Base-by-base conservation (phyloP, 2,888 invertebrate genomes). In the Tillus elongatus region DNA sequence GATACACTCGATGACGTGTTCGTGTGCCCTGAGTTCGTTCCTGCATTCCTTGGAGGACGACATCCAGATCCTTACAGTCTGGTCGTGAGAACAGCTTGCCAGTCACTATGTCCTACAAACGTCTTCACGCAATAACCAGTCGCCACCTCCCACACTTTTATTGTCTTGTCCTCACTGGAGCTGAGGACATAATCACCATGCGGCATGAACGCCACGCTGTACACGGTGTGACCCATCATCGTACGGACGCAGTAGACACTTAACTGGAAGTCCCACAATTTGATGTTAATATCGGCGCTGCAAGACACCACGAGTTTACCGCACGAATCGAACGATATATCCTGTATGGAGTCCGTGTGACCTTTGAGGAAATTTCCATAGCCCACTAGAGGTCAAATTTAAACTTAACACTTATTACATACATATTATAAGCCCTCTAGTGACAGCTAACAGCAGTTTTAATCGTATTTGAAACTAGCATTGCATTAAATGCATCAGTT, bases 11-110 rank as follows among this genome's bases (percentile, higher is more conserved):
- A 98, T 92, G 29, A 96, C 96, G 69, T 98, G 96, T 61, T 97
- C 96, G 68, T 98, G 97, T 60, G 93, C 96, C 57, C 95, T 79
- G 45, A 98, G 73, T 70, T 95, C 96, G 63, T 82, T 82, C 79
- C 95, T 90, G 71, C 93, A 95, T 64, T 96, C 95, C 67, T 88
- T 91, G 51, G 87, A 85, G 55, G 87, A 82, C n/a, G 88, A 83
- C 55, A 83, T 78, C 97, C 97, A 98, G 51, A 97, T 82, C 61
- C 93, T 78, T 49, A 96, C 85, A 37, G 95, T 90, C 72, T 97
- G 97, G 72, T 98, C 98, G 71, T 96, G 96, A 64, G 96, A 96
- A 75, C 95, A 95, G 56, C 93, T 92, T 38, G 97, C 98, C 98
- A 98, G 66, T 98, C 97, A 58, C 90, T 79, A 69, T 95, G 98